Conservation (phyloP, 2,888 invertebrate genomes). For the Mesorhabditis sp. region DNA sequence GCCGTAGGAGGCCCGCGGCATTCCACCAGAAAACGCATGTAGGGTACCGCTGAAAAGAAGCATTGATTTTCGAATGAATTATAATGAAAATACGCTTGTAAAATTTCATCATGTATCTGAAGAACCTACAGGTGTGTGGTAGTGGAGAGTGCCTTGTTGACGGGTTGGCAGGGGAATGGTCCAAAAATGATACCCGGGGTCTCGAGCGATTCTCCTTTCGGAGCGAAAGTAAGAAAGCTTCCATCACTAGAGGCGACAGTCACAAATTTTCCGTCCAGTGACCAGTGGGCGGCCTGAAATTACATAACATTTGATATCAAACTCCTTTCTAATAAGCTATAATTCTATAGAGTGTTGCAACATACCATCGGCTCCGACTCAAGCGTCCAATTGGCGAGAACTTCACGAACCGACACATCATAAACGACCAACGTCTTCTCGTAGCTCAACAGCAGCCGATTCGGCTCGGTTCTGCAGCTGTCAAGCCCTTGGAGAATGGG, state of each 20-base stretch:
- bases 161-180: slow-evolving; percentile 92
- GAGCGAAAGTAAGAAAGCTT: neutral
- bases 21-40: slow-evolving; percentile 71
- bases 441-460: neutral
- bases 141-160: slow-evolving; percentile 59
- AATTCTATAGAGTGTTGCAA: neutral
- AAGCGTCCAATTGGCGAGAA: neutral
- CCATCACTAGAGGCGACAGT: neutral
- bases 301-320: neutral
- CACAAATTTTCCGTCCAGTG: neutral
- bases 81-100: neutral
- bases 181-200: slow-evolving; percentile 72
- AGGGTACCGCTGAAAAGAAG: slow-evolving; percentile 24
- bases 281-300: slow-evolving; percentile 1
- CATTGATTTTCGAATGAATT: neutral
- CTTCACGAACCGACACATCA: slow-evolving; percentile 1
- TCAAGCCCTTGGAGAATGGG: neutral
- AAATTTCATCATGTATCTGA: neutral
- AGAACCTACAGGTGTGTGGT: slow-evolving; percentile 11
- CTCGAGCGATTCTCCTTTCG: neutral
- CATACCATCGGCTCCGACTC: neutral
- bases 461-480: neutral
- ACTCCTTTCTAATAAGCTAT: neutral
- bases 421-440: neutral
- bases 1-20: slow-evolving; percentile 87